Evolutionary conservation across 1,140 invertebrate species (phyloP), one percentile per base, ranked within the genome.

Genomic region (Diprion similis): DNA sequence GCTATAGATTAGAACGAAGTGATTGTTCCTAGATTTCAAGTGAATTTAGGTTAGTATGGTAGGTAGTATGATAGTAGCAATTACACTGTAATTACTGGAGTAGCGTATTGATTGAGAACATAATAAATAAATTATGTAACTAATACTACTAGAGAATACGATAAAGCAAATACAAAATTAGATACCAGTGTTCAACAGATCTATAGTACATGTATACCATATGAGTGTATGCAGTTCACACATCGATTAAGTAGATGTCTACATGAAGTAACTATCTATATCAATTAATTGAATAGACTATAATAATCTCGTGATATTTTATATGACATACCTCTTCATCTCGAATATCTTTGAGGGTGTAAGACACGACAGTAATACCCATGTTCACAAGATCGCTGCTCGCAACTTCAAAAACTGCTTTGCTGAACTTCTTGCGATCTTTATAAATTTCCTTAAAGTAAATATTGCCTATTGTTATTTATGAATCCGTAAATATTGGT

Each of bases 401-500:
- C 10, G 95, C 95, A 10, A 97, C 96, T 90, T 97, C 96, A 80
- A 97, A 98, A 3, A 98, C 96, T 89, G 98, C 96, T 87, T 98
- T 98, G 77, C 97, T 98, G 88, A 99, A 99, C 88, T 99, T 99
- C 89, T 99, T 99, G 68, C 98, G 92, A 85, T 99, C 98, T 87
- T 99, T 99, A 88, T 99, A 99, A 84, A 99, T 99, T 90, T 99
- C 98, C 92, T 93, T 77, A 6, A 85, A 81, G 24, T n/a, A 17
- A 67, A 19, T 4, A 64, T 75, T 76, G 67, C 45, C 67, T 66
- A 8, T 51, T 18, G 70, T n/a, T 67, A 46, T 71, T 67, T 46
- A 73, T 48, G 69, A 67, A 64, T 37, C 24, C 24, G 24, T 37
- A 37, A 37, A 37, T 37, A 37, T 37, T 37, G 24, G 24, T 6